Conservation (phyloP, 2,113 vertebrate genomes). For the Erythrolamprus reginae region DNA sequence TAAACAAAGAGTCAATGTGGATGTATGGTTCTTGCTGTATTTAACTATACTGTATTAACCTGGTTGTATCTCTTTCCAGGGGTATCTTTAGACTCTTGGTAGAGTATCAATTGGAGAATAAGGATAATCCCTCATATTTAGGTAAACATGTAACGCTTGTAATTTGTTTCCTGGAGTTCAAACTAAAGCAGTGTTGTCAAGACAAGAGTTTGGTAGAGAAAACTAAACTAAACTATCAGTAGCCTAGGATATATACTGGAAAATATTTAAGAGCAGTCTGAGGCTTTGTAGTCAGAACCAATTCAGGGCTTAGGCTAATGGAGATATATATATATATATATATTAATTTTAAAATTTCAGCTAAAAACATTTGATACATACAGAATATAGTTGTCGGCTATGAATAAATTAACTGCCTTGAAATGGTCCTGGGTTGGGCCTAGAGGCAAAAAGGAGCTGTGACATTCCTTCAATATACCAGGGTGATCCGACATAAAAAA, state of each 20-base stretch:
- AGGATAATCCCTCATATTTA: slow-evolving; percentile 86
- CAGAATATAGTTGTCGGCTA: no score
- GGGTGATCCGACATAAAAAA: no score
- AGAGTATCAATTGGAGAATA: slow-evolving; percentile 89
- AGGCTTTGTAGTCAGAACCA: background rate
- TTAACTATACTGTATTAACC: background rate
- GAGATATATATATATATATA: no score
- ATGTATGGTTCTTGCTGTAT: background rate
- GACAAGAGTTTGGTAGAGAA: background rate
- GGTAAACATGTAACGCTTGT: slow-evolving; percentile 57
- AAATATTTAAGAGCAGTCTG: background rate
- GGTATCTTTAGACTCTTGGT: slow-evolving; percentile 93
- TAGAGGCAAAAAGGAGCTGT: no score
- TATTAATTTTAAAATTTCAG: no score
- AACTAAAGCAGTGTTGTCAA: background rate
- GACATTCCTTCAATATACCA: no score
- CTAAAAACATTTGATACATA: no score
- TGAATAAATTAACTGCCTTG: no score
- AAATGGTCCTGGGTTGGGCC: no score
- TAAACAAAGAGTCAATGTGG: background rate
- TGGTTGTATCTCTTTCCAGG: slow-evolving; percentile 60
- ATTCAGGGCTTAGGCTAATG: background rate
- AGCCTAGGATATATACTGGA: background rate
- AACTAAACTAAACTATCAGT: background rate
- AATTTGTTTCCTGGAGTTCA: background rate